Percentiles rank a stretch among this genome's conserved stretches.
phyloP scores from a whole-genome alignment of 1,140 invertebrate species.

The Olivierus martensii region DNA sequence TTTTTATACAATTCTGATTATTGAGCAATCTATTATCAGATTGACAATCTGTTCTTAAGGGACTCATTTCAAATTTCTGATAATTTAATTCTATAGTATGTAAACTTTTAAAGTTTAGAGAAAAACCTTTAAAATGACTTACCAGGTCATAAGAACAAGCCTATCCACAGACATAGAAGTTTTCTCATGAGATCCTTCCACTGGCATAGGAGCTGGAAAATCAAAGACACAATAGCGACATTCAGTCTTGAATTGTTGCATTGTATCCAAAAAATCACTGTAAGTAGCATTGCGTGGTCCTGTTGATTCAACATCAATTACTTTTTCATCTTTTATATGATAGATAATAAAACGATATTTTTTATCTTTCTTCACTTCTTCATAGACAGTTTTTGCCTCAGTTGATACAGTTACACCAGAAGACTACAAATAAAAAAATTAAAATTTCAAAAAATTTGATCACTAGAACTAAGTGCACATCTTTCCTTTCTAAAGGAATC shows the following conservation, averaged over 20 bases:
- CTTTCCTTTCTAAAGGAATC: too few relatives aligned
- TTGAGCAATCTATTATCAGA: too few relatives aligned
- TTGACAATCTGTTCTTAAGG: too few relatives aligned
- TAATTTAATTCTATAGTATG: too few relatives aligned
- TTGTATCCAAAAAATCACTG: slow-evolving; percentile 74
- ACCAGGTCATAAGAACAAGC: slow-evolving; percentile 87
- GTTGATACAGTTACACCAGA: slow-evolving; percentile 90
- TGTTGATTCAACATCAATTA: slow-evolving; percentile 25
- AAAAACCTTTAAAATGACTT: slow-evolving; percentile 43
- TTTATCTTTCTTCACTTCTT: slow-evolving; percentile 94
- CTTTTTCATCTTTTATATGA: slow-evolving; percentile 85
- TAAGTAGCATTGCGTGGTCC: slow-evolving; percentile 68
- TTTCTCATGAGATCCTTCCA: slow-evolving; percentile 22
- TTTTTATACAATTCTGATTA: too few relatives aligned
- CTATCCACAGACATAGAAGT: slow-evolving; percentile 31
- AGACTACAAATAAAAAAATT: slow-evolving; percentile 47
- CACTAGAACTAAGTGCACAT: too few relatives aligned
- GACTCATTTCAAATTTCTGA: too few relatives aligned
- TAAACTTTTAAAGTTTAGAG: too few relatives aligned
- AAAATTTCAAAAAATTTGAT: too few relatives aligned
- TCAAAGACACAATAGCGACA: slow-evolving; percentile 73
- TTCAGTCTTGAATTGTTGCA: slow-evolving; percentile 77
- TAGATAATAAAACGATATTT: slow-evolving; percentile 93
- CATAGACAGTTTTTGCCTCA: slow-evolving; percentile 84
- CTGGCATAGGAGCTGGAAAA: slow-evolving; percentile 38